Percentiles rank a stretch among this genome's conserved stretches.
These are phyloP conservation scores for Dasyprocta punctata DNA, from an alignment of 2,113 vertebrate genomes.

Conservation along the genomic window DNA sequence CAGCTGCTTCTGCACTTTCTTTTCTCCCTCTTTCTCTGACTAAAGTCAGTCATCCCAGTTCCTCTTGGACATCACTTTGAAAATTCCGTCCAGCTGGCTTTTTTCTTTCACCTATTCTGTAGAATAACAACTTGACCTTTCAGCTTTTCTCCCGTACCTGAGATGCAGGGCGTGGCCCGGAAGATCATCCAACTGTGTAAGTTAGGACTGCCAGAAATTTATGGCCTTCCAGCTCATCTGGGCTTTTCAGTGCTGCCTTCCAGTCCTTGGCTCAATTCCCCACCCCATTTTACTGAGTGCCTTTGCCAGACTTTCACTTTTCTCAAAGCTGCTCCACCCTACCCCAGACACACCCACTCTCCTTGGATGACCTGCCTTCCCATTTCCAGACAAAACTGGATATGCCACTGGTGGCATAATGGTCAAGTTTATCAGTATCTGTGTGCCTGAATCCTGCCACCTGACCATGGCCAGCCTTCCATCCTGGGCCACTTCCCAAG, in stretches of 20 bases:
- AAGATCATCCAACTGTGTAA: not conserved
- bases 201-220: not conserved
- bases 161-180: not conserved
- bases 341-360: slow-evolving; percentile 35
- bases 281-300: not conserved
- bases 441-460: not conserved
- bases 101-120: not conserved
- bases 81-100: not conserved
- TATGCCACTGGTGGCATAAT: not conserved
- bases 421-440: not conserved
- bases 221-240: not conserved
- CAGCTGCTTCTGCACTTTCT: not conserved
- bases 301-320: slow-evolving; percentile 63
- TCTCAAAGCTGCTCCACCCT: slow-evolving; percentile 44
- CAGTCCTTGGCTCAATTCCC: not conserved
- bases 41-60: not conserved
- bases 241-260: not conserved
- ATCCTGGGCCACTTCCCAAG: rapidly evolving
- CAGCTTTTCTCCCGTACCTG: not conserved
- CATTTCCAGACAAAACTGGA: not conserved
- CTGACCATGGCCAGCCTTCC: not conserved
- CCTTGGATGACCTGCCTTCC: slow-evolving; percentile 48
- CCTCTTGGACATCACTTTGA: not conserved
- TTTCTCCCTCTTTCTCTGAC: not conserved
- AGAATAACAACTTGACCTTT: not conserved